Evolutionary conservation across 2,797 vertebrate species (phyloP).

Genomic region (Pipistrellus pygmaeus): DNA sequence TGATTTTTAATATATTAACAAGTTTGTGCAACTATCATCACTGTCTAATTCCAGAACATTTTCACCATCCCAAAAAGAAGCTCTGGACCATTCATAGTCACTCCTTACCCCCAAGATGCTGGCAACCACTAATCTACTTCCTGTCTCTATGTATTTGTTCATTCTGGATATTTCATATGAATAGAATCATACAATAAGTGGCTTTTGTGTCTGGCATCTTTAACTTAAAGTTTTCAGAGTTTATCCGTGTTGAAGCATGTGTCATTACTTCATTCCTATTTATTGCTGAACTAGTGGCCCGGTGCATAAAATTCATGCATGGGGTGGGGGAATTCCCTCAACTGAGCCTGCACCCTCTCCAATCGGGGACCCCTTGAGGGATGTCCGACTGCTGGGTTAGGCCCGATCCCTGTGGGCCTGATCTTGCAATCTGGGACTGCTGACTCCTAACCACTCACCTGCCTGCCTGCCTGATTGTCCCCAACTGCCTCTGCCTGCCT

Average conservation of each 20-base stretch:
- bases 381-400: no score
- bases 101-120: neutral
- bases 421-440: no score
- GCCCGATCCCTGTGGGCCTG: no score
- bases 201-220: neutral
- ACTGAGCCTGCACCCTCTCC: no score
- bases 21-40: neutral
- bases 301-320: no score
- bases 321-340: no score
- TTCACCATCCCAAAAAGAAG: neutral
- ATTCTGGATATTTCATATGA: neutral
- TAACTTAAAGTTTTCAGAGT: neutral
- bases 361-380: no score
- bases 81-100: neutral
- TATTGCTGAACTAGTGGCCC: neutral
- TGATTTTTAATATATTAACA: neutral
- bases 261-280: neutral
- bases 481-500: no score
- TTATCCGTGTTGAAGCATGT: neutral
- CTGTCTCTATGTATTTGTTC: neutral
- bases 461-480: no score
- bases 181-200: neutral
- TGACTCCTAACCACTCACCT: no score
- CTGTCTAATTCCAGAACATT: constrained; percentile 4
- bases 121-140: neutral